Evolutionary conservation across 2,888 invertebrate genomes (phyloP).

Genomic region (Phyllotreta striolata): DNA sequence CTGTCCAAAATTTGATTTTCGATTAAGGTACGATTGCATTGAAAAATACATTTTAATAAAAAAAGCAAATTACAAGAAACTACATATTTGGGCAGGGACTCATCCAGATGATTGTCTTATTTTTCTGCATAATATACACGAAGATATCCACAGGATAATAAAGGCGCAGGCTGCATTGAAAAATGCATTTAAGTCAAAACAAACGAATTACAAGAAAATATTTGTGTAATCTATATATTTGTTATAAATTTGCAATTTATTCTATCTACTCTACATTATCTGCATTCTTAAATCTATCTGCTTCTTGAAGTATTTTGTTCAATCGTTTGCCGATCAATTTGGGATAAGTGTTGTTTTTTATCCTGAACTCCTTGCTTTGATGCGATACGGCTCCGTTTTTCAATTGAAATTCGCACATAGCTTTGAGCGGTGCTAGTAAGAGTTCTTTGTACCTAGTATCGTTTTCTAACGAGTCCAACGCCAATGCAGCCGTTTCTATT

Average conservation of each 20-base stretch:
- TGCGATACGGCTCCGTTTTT: conserved; percentile 92
- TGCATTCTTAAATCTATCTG: conserved; percentile 44
- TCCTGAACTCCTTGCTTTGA: conserved; percentile 89
- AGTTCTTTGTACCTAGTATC: conserved; percentile 70
- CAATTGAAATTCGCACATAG: conserved; percentile 86
- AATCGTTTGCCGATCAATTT: conserved; percentile 82
- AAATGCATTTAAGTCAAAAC: no score
- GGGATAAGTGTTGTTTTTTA: conserved; percentile 81
- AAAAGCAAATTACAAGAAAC: no score
- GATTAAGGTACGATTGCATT: no score
- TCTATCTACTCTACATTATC: conserved; percentile 5
- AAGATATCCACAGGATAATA: no score
- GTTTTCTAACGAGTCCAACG: conserved; percentile 79
- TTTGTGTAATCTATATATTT: not conserved
- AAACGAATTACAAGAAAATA: no score
- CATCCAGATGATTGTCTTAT: no score
- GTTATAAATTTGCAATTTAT: not conserved
- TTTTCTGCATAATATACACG: no score
- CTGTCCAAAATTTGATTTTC: no score
- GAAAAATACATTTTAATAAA: no score
- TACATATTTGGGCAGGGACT: no score
- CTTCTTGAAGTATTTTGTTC: conserved; percentile 64
- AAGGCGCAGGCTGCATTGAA: no score
- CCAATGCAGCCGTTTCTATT: conserved; percentile 84
- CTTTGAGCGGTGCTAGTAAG: conserved; percentile 80